Evolutionary conservation across 2,113 vertebrate genomes (phyloP), one percentile per base, ranked within the genome.

Genomic region (Calidris pygmaea): DNA sequence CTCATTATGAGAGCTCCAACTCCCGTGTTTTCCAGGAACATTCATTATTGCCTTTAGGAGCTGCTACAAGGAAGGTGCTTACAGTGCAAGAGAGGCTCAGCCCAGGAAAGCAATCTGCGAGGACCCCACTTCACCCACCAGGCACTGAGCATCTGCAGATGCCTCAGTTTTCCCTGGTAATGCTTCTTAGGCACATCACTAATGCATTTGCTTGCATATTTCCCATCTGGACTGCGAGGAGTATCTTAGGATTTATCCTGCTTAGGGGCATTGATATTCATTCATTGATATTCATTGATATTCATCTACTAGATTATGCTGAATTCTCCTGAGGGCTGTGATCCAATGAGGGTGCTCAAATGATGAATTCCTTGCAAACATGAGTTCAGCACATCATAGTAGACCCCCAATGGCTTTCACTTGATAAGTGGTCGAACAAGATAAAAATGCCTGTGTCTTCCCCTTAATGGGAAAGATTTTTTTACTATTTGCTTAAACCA

Each of bases 131-230:
- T 66, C 71, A 30, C 8, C 30, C 60, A 39, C 10, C 32, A 16
- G 56, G 45, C 43, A 35, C 0, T 0, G 35, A 74, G 43, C 0
- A 1, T 48, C 66, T 47, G 56, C 67, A 62, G 37, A 19, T 71
- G 0, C 50, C 48, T 72, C 48, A 9, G 45, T 88, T 75, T 85
- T 58, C n/a, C 11, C 17, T 55, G 24, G 6, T 58, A 45, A 27
- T 30, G 32, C 50, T 71, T 22, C 52, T 73, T 67, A 58, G 65
- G 68, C 68, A 41, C 22, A 41, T 74, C 32, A 71, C 48, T 59
- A 56, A 37, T 1, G 5, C 20, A 20, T 89, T 87, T 37, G 16
- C 4, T 90, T 68, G 41, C 27, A 5, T 77, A 48, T 86, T 93
- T 87, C 41, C 79, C 52, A 18, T 62, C 29, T 89, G 47, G 59